phyloP scores from a whole-genome alignment of 2,113 vertebrate genomes.

The Taurulus bubalis region DNA sequence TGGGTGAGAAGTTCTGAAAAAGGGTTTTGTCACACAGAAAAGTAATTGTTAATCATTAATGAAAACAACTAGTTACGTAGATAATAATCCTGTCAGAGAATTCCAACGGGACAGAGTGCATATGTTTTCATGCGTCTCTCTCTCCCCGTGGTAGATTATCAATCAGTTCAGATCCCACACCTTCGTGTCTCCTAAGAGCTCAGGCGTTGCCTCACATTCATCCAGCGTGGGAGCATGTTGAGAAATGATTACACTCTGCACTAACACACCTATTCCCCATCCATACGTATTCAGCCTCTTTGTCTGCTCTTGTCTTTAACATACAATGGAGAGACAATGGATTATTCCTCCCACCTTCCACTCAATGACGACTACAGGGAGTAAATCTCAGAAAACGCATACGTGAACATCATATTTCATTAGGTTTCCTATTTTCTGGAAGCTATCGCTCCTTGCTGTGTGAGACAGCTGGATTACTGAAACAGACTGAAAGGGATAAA shows the following conservation, averaged over 20 bases:
- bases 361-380: conserved; percentile 1
- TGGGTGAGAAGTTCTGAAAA: not conserved
- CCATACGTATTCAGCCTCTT: conserved; percentile 29
- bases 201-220: conserved; percentile 26
- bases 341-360: conserved; percentile 58
- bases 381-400: conserved; percentile 39
- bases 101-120: not conserved
- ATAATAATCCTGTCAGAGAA: not conserved
- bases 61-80: not conserved
- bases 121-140: conserved; percentile 26
- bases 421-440: conserved; percentile 36
- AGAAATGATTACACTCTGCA: conserved; percentile 22
- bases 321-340: conserved; percentile 47
- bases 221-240: conserved; percentile 17
- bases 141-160: conserved; percentile 3
- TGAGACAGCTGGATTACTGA: conserved; percentile 56
- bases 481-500: conserved; percentile 50
- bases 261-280: conserved; percentile 30
- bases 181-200: conserved; percentile 21
- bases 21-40: not conserved
- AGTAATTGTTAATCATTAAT: not conserved
- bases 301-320: conserved; percentile 28
- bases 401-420: conserved; percentile 46
- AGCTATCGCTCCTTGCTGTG: conserved; percentile 20
- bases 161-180: conserved; percentile 31